Evolutionary conservation across 1,140 invertebrate genomes (phyloP), one percentile per base, ranked within the genome.

Genomic region (Drosophila setifemur): DNA sequence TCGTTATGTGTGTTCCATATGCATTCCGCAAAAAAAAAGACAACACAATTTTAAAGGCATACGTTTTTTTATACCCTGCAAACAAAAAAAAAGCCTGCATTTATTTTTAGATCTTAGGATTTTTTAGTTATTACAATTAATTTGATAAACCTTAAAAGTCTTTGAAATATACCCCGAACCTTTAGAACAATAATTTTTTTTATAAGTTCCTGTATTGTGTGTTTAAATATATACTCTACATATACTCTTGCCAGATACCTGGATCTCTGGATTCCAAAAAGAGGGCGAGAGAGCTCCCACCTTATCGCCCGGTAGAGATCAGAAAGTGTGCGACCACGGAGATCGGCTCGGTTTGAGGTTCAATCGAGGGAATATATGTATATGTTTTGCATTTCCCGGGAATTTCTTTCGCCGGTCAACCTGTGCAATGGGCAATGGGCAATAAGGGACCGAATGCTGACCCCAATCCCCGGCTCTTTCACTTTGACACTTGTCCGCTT

Each of bases 1-100:
- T 88, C 78, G 70, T 28, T 78, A 78, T 87, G 64, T 79, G 79
- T 83, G 78, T 83, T 75, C 63, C 70, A 83, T 78, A 85, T 71
- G 60, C 45, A 60, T 64, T 73, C 16, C 29, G n/a, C n/a, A n/a
- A 39, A 11, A 12, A 28, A 28, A 18, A 66, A 25, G 21, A 7
- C 12, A 0, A 4, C 1, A 1, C 3, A 4, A 16, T 14, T 6
- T 16, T 1, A 3, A 7, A 5, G 8, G 8, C 12, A 12, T 4
- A 9, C 4, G 23, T n/a, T 1, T 1, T 3, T 0, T 4, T n/a
- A 58, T 54, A 54, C 55, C 18, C 49, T n/a, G 8, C n/a, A n/a
- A n/a, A n/a, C n/a, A n/a, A n/a, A n/a, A n/a, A n/a, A n/a, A n/a
- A n/a, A n/a, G n/a, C n/a, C n/a, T n/a, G n/a, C n/a, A n/a, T n/a